phyloP scores from a whole-genome alignment of 2,113 vertebrate genomes.

The Nycticryphes semicollaris region DNA sequence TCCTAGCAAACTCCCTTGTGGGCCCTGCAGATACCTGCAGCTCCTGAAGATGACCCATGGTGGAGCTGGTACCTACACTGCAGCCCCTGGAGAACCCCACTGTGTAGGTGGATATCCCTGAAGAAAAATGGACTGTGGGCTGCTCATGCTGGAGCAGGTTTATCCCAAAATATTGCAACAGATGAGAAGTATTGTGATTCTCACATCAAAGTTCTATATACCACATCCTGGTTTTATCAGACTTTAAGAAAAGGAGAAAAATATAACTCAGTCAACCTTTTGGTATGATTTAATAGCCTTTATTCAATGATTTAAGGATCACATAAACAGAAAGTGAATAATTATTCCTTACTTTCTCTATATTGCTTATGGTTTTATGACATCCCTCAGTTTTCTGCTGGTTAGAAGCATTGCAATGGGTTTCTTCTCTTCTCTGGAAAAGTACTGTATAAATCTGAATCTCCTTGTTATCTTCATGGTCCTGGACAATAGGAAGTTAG shows the following conservation, averaged over 20 bases:
- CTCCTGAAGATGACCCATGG: not conserved
- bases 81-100: not conserved
- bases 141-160: not conserved
- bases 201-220: not conserved
- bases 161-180: not conserved
- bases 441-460: not conserved
- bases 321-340: not conserved
- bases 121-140: accelerated
- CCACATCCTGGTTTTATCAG: not conserved
- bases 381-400: not conserved
- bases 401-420: not conserved
- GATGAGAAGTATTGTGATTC: not conserved
- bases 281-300: not conserved
- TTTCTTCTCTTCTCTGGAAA: not conserved
- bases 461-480: not conserved
- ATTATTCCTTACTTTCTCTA: not conserved
- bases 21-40: accelerated
- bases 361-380: not conserved
- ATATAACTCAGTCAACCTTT: not conserved
- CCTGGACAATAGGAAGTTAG: not conserved
- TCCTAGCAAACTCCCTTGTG: accelerated
- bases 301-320: not conserved
- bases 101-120: not conserved
- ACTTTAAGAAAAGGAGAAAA: not conserved
- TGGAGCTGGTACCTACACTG: not conserved